Base-by-base conservation (phyloP, 2,113 vertebrate genomes). In the Thunnus maccoyii region DNA sequence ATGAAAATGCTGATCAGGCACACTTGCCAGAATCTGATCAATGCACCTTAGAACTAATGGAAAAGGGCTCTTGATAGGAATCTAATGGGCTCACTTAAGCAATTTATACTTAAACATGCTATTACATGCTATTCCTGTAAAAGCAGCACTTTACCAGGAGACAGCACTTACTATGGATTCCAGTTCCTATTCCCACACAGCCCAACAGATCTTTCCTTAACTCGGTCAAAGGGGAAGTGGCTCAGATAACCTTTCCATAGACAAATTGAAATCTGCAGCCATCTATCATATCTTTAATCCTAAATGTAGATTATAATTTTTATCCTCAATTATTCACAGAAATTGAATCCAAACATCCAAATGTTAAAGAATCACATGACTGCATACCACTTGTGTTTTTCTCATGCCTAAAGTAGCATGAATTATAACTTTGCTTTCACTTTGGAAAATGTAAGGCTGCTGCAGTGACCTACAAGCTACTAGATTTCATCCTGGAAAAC, bases 61-160 rank as follows among this genome's bases (percentile, higher is more conserved):
- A 90, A 89, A 93, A 76, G 51, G 79, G 36, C 50, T 77, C 82
- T 46, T 89, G 88, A 92, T 91, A 91, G 78, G 78, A 90, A 89
- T 92, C 86, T 86, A 91, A 93, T 92, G 88, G 80, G 70, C 55
- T 78, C 85, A 83, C 86, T 88, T 82, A 80, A 88, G 82, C 54
- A 82, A 72, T 88, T 82, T 78, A 85, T 72, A 85, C 82, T 82
- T 78, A 78, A 84, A 91, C 90, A 85, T 85, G 76, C 83, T 41
- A 62, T 88, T 87, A 84, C 78, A 86, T 70, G 54, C 52, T 87
- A 58, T 76, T 86, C 90, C 87, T 86, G 82, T 88, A 88, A 90
- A 86, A 83, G 87, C 30, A 30, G 60, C 65, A 52, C 68, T 79
- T 84, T 77, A 85, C 56, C 68, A 51, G 50, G 65, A 87, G 87